Evolutionary conservation across 2,888 invertebrate genomes (phyloP).

Genomic region (Zeuzera pyrina): DNA sequence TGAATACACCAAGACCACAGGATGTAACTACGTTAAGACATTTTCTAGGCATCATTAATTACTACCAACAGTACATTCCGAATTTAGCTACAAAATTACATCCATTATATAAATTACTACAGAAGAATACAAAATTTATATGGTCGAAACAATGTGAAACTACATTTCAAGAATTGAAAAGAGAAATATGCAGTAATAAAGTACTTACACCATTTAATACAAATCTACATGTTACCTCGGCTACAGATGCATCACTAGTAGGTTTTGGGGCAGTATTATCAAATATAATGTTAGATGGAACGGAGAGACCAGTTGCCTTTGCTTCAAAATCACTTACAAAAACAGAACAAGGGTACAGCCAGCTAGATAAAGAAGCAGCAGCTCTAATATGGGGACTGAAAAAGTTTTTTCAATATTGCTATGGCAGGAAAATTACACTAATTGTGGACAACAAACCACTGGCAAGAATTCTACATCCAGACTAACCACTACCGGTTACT

Average conservation of each 20-base stretch:
- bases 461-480: constrained; percentile 25
- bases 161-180: constrained; percentile 12
- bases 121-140: too few relatives aligned
- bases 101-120: too few relatives aligned
- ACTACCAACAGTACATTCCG: too few relatives aligned
- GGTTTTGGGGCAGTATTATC: constrained; percentile 30
- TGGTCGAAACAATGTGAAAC: constrained; percentile 11
- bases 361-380: constrained; percentile 35
- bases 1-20: too few relatives aligned
- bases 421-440: constrained; percentile 29
- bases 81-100: too few relatives aligned
- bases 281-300: constrained; percentile 22
- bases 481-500: constrained; percentile 15
- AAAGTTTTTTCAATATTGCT: constrained; percentile 32
- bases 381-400: constrained; percentile 28
- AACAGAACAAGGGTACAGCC: constrained; percentile 34
- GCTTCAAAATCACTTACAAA: constrained; percentile 27
- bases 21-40: too few relatives aligned
- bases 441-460: constrained; percentile 29
- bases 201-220: constrained; percentile 20
- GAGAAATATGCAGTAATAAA: constrained; percentile 16
- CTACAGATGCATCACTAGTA: constrained; percentile 29
- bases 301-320: constrained; percentile 32
- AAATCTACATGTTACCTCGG: constrained; percentile 21
- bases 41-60: too few relatives aligned